Evolutionary conservation across 1,140 invertebrate species (phyloP), one percentile per base, ranked within the genome.

Genomic region (Homalodisca vitripennis): DNA sequence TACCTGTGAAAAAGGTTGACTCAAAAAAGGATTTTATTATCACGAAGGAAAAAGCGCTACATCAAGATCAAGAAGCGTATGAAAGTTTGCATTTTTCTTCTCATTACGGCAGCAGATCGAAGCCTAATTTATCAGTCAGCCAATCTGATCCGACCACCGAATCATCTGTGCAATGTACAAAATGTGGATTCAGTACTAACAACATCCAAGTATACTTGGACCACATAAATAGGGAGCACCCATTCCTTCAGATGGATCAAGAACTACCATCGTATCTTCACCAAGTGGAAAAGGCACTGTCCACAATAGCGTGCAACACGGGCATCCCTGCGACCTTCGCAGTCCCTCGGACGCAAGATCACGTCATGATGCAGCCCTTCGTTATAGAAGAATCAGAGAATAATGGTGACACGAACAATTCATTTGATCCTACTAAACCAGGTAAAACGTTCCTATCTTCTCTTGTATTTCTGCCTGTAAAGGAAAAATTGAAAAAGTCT

Each of bases 391-490:
- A 91, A 77, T 75, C 78, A 17, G 76, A 80, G 24, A 67, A 71
- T 46, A 64, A 72, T 20, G 41, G 29, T 31, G 29, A 60, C 29
- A 12, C 34, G 27, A 32, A 63, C 27, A 63, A 29, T 63, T 29
- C 60, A 29, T 26, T 63, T 32, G 31, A 63, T 63, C 29, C 29
- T n/a, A n/a, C n/a, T 29, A 63, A 32, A 63, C 41, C 46, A 32
- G 29, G 32, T 31, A n/a, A 32, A 66, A 55, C 84, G 75, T 89
- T 97, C 80, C 87, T 94, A 68, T 93, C 95, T 29, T 93, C 94
- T 66, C 82, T 97, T 67, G 92, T 97, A 76, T 95, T 95, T 81
- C 84, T 97, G 77, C 95, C 95, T 48, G 94, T 97, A 67, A 88
- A 90, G 72, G 87, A 92, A 73, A 89, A 92, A 78, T 86, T 95